A percentile compares a stretch with the other conserved stretches of the same genome.
These are phyloP conservation scores for Villa cingulata DNA, from an alignment of 2,888 invertebrate genomes.

Conservation along the genomic window DNA sequence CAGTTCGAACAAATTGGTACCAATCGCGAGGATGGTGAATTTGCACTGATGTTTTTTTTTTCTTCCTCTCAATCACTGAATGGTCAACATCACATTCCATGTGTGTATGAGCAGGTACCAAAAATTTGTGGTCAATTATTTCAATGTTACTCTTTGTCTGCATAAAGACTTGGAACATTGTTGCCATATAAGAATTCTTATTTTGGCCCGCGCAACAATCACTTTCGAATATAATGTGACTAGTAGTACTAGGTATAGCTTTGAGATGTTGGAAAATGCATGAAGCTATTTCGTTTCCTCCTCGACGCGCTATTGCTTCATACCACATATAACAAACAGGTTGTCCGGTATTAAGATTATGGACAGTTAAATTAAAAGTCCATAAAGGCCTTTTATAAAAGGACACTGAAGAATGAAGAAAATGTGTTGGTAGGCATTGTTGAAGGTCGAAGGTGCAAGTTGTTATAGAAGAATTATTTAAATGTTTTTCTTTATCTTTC, in stretches of 20 bases:
- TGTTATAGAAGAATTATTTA: background rate
- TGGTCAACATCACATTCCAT: conserved; percentile 4
- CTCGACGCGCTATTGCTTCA: conserved; percentile 12
- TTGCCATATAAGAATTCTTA: conserved; percentile 12
- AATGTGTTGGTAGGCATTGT: conserved; percentile 13
- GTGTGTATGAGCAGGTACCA: conserved; percentile 8
- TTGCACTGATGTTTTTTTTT: background rate
- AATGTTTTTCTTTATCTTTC: conserved; percentile 9
- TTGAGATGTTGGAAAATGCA: conserved; percentile 10
- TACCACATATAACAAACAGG: conserved; percentile 15
- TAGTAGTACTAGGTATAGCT: conserved; percentile 4
- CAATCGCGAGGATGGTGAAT: conserved; percentile 1
- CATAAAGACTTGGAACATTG: conserved; percentile 10
- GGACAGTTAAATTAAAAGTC: conserved; percentile 12
- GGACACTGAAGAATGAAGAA: conserved; percentile 9
- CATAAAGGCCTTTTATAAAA: conserved; percentile 14
- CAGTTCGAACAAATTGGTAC: too few species aligned
- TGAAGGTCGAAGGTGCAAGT: conserved; percentile 12
- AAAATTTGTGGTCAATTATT: conserved; percentile 11
- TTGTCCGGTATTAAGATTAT: conserved; percentile 10
- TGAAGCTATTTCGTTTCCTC: conserved; percentile 13
- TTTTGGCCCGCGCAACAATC: conserved; percentile 12
- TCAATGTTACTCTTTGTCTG: conserved; percentile 1
- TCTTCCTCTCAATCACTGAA: conserved; percentile 2
- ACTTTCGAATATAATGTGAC: conserved; percentile 13